phyloP scores from a whole-genome alignment of 2,888 invertebrate species.

The Bimastos eiseni region DNA sequence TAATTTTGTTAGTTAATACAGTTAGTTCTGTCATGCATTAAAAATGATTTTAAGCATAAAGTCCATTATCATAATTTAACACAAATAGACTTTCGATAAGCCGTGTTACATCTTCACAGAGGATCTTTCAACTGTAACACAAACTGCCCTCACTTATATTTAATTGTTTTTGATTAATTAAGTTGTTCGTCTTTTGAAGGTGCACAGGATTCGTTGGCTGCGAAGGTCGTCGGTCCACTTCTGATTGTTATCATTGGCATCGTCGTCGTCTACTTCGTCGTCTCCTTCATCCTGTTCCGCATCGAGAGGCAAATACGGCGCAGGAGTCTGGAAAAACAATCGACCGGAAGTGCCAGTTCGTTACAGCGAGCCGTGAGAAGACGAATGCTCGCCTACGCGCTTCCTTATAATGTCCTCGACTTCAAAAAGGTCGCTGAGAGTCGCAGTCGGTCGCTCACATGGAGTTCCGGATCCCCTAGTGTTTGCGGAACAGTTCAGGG shows the following conservation, averaged over 20 bases:
- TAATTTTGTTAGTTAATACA: no score
- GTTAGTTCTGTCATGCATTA: no score
- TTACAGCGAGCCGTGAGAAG: not conserved
- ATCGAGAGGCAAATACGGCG: not conserved
- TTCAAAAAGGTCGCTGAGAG: not conserved
- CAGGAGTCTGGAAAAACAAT: not conserved
- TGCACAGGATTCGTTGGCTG: not conserved
- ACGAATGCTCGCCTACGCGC: slow-evolving; percentile 21
- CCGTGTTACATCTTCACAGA: no score
- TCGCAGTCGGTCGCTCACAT: not conserved
- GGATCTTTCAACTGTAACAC: no score
- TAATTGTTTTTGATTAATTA: not conserved
- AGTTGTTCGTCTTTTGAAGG: not conserved
- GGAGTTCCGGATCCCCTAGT: not conserved
- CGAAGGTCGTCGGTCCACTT: not conserved
- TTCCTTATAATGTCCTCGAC: slow-evolving; percentile 17
- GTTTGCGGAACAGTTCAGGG: not conserved
- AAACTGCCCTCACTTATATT: no score
- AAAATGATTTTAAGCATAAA: no score
- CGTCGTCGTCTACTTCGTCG: not conserved
- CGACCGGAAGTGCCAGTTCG: not conserved
- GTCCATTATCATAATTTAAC: no score
- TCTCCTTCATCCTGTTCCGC: slow-evolving; percentile 19
- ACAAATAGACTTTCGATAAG: no score
- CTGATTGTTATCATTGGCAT: not conserved